Evolutionary conservation across 2,888 invertebrate genomes (phyloP), one percentile per base, ranked within the genome.

Genomic region (Argynnis bischoffii): DNA sequence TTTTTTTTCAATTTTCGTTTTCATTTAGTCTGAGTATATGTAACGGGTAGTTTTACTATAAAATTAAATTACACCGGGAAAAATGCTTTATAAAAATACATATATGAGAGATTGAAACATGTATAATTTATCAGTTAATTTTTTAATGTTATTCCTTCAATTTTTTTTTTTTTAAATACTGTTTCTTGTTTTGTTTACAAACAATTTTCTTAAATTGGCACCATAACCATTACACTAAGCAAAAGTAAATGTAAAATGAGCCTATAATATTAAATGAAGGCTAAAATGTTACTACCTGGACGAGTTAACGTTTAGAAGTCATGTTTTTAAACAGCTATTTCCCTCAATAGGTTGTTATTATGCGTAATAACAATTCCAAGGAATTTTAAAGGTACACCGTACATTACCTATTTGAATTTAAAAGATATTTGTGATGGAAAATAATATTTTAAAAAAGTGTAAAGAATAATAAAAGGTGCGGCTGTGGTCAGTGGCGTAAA

Each of bases 271-370:
- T n/a, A 61, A 53, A 61, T 18, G 53, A 18, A 35, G 51, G 35
- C 18, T 51, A 21, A 61, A 61, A 61, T 61, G 61, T 3, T 53
- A 21, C 35, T 61, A 61, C 53, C 61, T 53, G 61, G 8, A 51
- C 50, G 41, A 61, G 18, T 51, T 51, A 53, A 61, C 31, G 61
- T 61, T 53, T 54, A 21, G 54, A 31, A 63, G 63, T 26, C 46
- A n/a, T 63, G 54, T 63, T 63, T 59, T 59, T 63, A 63, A 63
- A 63, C 26, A 54, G 47, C 63, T 46, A 54, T 63, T 55, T 18
- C 41, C 21, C 26, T 63, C 47, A 55, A 54, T 63, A 46, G 54
- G 46, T 53, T 31, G 54, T 54, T 55, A 63, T 54, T 63, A 63
- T 14, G 54, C 21, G 47, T 35, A 55, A 54, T 63, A 55, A 63